Evolutionary conservation across 2,888 invertebrate species (phyloP), one percentile per base, ranked within the genome.

Genomic region (Camptogramma bilineatum): DNA sequence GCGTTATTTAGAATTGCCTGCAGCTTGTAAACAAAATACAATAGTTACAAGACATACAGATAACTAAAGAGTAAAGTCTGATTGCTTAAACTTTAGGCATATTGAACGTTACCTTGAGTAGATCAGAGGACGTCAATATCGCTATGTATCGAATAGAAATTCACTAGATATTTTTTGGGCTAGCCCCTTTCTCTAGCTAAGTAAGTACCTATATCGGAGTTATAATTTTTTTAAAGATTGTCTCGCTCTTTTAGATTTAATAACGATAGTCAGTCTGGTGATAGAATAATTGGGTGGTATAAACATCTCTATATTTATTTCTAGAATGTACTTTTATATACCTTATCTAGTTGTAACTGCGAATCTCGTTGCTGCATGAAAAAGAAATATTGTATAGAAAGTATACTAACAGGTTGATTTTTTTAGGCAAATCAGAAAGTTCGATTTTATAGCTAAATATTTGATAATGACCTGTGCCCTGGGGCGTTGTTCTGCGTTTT

Each of bases 1-100:
- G 44, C 34, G 31, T 44, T 51, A 16, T 51, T 18, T 10, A 64
- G 9, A 47, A 64, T 17, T 13, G 28, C 8, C 17, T 34, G 58
- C 51, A 64, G 64, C 64, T 64, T 64, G 59, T 55, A 59, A 59
- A 54, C 46, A 9, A 56, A 59, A 16, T 4, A 21, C 4, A 21
- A 24, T 16, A 13, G 18, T 47, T 47, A 19, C 17, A 18, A 19
- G 10, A 34, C 10, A 31, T 8, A 2, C 2, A 31, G 31, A 31
- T 2, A 9, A 39, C 34, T 34, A 39, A 13, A 13, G 3, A 13
- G 13, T 39, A 28, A 28, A n/a, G n/a, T 28, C 28, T 28, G 7
- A 28, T 5, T 21, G 21, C 4, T 3, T 21, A 21, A 21, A 21
- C 4, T 2, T 21, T 21, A 28, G 28, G 7, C 28, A 7, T 4